phyloP scores from a whole-genome alignment of 2,797 vertebrate genomes.

The Rhynchotus rufescens region DNA sequence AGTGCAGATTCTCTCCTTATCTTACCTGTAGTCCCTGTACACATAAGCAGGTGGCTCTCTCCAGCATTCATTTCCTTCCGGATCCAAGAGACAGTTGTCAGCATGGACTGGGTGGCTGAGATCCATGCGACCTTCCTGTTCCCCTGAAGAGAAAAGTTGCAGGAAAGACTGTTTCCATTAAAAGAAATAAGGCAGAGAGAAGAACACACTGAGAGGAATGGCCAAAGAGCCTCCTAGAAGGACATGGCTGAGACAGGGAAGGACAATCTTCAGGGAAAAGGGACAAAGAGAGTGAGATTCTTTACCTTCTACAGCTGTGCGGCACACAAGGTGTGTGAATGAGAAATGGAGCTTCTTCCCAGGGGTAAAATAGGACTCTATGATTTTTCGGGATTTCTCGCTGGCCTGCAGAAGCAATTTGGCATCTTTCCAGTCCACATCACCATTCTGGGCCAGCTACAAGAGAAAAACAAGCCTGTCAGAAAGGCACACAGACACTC shows the following conservation, averaged over 20 bases:
- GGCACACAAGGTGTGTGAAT: slow-evolving; percentile 95
- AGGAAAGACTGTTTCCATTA: neutral
- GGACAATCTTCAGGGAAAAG: neutral
- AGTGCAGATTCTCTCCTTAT: neutral
- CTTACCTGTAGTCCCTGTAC: slow-evolving; percentile 94
- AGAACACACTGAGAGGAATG: neutral
- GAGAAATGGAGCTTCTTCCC: slow-evolving; percentile 88
- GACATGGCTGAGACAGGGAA: neutral
- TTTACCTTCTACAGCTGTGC: slow-evolving; percentile 89
- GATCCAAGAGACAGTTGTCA: slow-evolving; percentile 97
- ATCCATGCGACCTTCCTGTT: slow-evolving; percentile 92
- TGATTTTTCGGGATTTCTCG: slow-evolving; percentile 85
- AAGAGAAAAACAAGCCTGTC: slow-evolving; percentile 20
- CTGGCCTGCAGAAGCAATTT: slow-evolving; percentile 89
- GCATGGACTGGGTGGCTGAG: slow-evolving; percentile 96
- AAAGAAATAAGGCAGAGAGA: neutral
- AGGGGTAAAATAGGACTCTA: slow-evolving; percentile 93
- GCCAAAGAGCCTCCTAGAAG: neutral
- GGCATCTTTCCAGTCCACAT: slow-evolving; percentile 86
- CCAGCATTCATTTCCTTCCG: slow-evolving; percentile 93
- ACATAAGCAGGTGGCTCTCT: slow-evolving; percentile 92
- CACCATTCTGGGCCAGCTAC: slow-evolving; percentile 88
- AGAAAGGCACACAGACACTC: neutral
- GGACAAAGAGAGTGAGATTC: neutral
- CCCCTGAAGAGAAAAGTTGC: slow-evolving; percentile 75